A percentile compares a stretch with the other conserved stretches of the same genome.
Conservation (phyloP, 2,113 vertebrate species). For the Mesocricetus auratus region DNA sequence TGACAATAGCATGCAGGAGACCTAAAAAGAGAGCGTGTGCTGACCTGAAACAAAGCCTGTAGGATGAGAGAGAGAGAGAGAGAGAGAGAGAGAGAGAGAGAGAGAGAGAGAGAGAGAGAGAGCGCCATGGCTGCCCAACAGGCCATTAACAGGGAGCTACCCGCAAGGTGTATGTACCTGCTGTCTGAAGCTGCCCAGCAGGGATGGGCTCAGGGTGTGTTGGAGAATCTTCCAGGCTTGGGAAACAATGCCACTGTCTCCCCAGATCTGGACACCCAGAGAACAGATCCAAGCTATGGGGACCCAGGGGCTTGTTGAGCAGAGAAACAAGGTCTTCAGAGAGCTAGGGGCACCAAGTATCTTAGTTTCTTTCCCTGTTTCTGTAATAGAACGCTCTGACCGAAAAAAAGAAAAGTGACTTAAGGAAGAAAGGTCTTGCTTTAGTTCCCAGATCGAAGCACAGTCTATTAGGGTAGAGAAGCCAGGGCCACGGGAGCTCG, state of each 20-base stretch:
- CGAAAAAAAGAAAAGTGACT: background rate
- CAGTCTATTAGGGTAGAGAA: background rate
- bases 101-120: background rate
- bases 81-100: rapidly evolving
- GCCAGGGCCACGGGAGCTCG: background rate
- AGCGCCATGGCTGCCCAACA: rapidly evolving
- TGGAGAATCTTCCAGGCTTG: no score
- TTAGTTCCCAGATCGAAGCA: background rate
- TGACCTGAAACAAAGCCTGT: rapidly evolving
- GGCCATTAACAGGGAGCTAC: rapidly evolving
- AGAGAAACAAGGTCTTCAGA: background rate
- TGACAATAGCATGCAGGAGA: rapidly evolving
- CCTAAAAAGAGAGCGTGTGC: rapidly evolving
- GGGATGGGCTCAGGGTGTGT: no score
- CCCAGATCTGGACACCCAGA: background rate
- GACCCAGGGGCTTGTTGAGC: rapidly evolving
- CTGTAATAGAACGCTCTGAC: background rate
- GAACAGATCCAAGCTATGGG: background rate
- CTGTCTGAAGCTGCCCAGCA: rapidly evolving
- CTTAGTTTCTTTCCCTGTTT: background rate
- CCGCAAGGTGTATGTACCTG: background rate
- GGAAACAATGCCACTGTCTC: no score
- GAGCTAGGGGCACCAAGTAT: background rate
- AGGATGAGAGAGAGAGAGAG: rapidly evolving
- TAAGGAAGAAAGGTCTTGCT: background rate